Evolutionary conservation across 2,888 invertebrate genomes (phyloP).

Genomic region (Troides aeacus): DNA sequence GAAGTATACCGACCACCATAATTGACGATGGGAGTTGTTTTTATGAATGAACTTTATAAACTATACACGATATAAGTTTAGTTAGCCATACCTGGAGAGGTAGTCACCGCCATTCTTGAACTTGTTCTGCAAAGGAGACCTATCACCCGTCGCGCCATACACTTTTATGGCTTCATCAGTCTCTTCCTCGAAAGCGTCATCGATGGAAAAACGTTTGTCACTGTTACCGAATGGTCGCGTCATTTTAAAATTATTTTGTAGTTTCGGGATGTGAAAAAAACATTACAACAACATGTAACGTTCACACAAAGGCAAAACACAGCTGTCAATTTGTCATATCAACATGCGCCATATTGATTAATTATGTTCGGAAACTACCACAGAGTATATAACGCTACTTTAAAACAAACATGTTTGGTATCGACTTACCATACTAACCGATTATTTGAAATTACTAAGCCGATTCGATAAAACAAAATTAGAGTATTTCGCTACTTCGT

Average conservation of each 20-base stretch:
- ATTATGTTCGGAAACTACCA: conserved; percentile 17
- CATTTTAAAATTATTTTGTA: conserved; percentile 62
- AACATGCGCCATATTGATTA: conserved; percentile 72
- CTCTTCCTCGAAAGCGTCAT: conserved; percentile 92
- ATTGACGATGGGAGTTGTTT: not conserved
- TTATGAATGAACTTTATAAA: conserved; percentile 25
- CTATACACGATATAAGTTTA: conserved; percentile 25
- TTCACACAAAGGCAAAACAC: conserved; percentile 49
- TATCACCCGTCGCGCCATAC: conserved; percentile 87
- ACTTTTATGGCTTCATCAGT: conserved; percentile 90
- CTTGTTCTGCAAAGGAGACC: conserved; percentile 82
- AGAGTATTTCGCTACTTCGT: too few relatives aligned
- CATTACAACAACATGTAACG: conserved; percentile 57
- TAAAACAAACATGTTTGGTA: not conserved
- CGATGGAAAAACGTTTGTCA: conserved; percentile 88
- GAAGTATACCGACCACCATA: conserved; percentile 27
- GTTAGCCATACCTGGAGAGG: conserved; percentile 56
- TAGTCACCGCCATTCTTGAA: conserved; percentile 70
- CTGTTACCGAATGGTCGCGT: conserved; percentile 72
- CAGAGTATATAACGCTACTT: not conserved
- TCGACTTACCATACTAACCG: not conserved
- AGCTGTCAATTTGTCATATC: conserved; percentile 75
- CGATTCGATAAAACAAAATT: too few relatives aligned
- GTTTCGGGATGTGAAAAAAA: conserved; percentile 59
- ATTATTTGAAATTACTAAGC: not conserved